Conservation (phyloP, 2,797 vertebrate species). For the Rhynchotus rufescens region DNA sequence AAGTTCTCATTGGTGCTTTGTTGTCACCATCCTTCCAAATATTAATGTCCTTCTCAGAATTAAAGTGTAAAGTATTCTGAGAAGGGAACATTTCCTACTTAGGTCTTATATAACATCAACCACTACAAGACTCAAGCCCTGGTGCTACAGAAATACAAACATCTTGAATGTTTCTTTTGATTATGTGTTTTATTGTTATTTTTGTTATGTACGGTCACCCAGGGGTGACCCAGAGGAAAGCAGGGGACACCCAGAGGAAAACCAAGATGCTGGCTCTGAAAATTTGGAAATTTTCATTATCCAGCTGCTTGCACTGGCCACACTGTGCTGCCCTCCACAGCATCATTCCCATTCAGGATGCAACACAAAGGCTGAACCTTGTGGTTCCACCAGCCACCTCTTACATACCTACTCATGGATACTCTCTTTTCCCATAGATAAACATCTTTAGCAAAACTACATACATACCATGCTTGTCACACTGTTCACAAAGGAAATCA, state of each 20-base stretch:
- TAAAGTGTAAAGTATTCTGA: neutral
- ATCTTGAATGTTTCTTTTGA: neutral
- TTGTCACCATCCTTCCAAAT: slow-evolving; percentile 29
- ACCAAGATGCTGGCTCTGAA: neutral
- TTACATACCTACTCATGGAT: rapidly evolving
- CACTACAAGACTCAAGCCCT: rapidly evolving
- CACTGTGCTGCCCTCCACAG: rapidly evolving
- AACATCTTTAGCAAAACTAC: neutral
- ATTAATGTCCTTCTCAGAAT: neutral
- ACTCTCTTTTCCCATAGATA: neutral
- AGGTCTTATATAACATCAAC: neutral
- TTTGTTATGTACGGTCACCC: rapidly evolving
- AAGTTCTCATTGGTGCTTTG: neutral
- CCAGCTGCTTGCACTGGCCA: rapidly evolving
- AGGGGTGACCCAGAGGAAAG: neutral
- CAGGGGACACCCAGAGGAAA: neutral
- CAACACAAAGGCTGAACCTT: neutral
- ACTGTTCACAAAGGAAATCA: slow-evolving; percentile 65
- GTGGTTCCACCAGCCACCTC: neutral
- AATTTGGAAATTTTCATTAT: neutral
- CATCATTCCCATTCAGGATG: rapidly evolving
- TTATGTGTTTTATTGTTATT: neutral
- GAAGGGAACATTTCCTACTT: slow-evolving; percentile 44
- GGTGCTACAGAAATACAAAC: neutral
- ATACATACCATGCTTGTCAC: neutral